Evolutionary conservation across 2,113 vertebrate genomes (phyloP).

Genomic region (Urocolius indicus): DNA sequence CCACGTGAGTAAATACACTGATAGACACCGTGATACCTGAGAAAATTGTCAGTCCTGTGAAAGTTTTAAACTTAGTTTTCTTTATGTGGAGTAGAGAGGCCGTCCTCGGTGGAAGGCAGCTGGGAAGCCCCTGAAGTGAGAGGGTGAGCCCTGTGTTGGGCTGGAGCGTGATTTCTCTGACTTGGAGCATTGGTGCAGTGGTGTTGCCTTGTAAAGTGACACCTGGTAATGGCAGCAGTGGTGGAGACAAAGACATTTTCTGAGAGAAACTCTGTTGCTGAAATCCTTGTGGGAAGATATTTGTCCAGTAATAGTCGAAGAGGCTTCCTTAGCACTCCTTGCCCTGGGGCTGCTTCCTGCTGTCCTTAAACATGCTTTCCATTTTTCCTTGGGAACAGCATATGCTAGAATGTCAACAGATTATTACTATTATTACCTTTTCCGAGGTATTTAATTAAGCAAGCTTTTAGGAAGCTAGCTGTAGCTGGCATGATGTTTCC

Average conservation of each 20-base stretch:
- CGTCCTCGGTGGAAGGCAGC: accelerated
- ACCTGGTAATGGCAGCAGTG: accelerated
- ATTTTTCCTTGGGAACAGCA: not conserved
- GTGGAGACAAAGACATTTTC: accelerated
- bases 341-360: not conserved
- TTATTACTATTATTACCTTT: not conserved
- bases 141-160: not conserved
- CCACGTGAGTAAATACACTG: not conserved
- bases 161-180: accelerated
- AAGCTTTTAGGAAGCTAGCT: not conserved
- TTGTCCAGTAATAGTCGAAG: not conserved
- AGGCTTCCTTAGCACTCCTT: not conserved
- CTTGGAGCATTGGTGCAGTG: too few species aligned
- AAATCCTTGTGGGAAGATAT: not conserved
- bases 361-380: not conserved
- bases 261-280: not conserved
- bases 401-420: too few species aligned
- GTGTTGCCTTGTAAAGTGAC: not conserved
- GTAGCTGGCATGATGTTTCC: not conserved
- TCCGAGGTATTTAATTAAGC: not conserved
- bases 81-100: not conserved
- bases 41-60: accelerated
- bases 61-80: not conserved
- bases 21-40: accelerated
- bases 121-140: accelerated